Conservation (phyloP, 1,140 invertebrate genomes). For the Laupala kohalensis region DNA sequence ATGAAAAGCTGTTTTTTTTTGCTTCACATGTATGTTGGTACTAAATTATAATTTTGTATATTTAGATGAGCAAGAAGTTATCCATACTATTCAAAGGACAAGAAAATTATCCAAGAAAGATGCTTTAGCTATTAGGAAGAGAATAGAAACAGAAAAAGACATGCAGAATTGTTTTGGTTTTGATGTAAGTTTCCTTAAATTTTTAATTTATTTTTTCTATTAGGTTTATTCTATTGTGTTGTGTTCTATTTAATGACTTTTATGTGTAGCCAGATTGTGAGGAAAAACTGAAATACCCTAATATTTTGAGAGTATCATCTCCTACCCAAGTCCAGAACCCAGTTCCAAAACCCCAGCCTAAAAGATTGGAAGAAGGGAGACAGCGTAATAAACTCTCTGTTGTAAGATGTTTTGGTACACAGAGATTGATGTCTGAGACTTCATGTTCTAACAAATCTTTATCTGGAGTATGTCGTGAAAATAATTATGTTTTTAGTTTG, state of each 20-base stretch:
- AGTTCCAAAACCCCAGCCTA: neutral
- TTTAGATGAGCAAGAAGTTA: constrained; percentile 27
- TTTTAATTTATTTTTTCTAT: neutral
- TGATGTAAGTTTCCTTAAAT: constrained; percentile 42
- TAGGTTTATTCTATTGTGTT: neutral
- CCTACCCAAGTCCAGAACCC: neutral
- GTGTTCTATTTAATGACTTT: neutral
- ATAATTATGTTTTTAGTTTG: neutral
- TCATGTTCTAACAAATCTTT: neutral
- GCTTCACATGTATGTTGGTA: constrained; percentile 7
- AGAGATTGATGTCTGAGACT: neutral
- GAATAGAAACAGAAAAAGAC: constrained; percentile 43
- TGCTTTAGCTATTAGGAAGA: constrained; percentile 26
- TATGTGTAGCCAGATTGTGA: neutral
- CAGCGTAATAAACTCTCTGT: neutral
- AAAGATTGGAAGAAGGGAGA: neutral
- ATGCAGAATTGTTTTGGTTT: constrained; percentile 77
- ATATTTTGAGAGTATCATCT: neutral
- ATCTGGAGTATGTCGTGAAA: neutral
- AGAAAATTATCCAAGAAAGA: constrained; percentile 18
- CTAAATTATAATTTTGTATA: constrained; percentile 5
- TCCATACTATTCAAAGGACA: constrained; percentile 15
- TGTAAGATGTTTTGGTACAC: neutral
- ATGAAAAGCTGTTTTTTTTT: too few species aligned
- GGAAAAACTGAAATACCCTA: neutral